Percentiles rank a stretch among this genome's conserved stretches.
Conservation (phyloP, 2,113 vertebrate genomes). For the Gracilinanus agilis region DNA sequence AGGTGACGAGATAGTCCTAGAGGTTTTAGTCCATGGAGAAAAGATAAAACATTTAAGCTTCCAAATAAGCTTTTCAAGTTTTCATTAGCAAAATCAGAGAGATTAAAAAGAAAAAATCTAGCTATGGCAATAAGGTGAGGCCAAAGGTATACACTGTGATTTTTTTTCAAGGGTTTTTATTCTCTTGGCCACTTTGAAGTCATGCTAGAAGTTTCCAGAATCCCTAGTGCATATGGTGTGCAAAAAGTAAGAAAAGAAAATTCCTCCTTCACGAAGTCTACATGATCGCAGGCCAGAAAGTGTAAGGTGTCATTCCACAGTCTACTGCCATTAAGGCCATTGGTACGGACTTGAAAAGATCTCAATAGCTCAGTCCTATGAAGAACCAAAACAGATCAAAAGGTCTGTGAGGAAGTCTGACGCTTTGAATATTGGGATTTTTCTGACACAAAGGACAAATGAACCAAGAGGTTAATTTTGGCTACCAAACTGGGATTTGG, state of each 20-base stretch:
- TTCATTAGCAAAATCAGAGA: slow-evolving; percentile 83
- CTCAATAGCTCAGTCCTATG: slow-evolving; percentile 84
- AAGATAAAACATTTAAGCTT: slow-evolving; percentile 87
- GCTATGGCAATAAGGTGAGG: slow-evolving; percentile 87
- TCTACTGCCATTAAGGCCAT: slow-evolving; percentile 89
- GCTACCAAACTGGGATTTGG: slow-evolving; percentile 91
- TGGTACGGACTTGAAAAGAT: slow-evolving; percentile 86
- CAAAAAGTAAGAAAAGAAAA: slow-evolving; percentile 84
- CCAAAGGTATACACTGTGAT: slow-evolving; percentile 87
- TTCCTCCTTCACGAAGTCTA: slow-evolving; percentile 85
- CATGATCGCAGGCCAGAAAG: slow-evolving; percentile 87
- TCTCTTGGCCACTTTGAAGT: slow-evolving; percentile 87
- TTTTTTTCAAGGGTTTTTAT: slow-evolving; percentile 83
- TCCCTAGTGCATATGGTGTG: slow-evolving; percentile 90
- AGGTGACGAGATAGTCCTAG: slow-evolving; percentile 80
- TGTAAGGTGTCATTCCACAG: slow-evolving; percentile 86
- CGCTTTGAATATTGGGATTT: slow-evolving; percentile 83
- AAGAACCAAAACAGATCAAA: slow-evolving; percentile 84
- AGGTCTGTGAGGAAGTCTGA: slow-evolving; percentile 84
- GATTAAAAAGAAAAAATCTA: slow-evolving; percentile 85
- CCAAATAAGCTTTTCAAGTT: slow-evolving; percentile 86
- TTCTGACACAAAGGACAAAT: slow-evolving; percentile 86
- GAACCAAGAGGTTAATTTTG: slow-evolving; percentile 88
- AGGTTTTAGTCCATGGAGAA: slow-evolving; percentile 84
- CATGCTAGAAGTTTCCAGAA: slow-evolving; percentile 87